Evolutionary conservation across 2,888 invertebrate species (phyloP).

Genomic region (Melieria picta): DNA sequence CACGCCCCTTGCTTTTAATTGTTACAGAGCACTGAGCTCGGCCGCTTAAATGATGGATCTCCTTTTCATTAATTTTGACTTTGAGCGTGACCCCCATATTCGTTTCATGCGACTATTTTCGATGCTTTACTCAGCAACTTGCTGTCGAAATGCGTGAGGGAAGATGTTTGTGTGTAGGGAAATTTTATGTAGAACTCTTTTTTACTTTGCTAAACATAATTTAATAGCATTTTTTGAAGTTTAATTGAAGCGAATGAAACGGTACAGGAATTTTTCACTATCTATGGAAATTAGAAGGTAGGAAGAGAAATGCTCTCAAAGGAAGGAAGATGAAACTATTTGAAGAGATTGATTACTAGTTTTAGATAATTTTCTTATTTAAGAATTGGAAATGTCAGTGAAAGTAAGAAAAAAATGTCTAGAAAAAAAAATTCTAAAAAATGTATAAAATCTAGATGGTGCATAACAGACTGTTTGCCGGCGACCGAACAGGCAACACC

Average conservation of each 20-base stretch:
- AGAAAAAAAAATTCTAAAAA: no score
- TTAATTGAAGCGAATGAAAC: neutral
- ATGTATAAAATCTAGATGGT: no score
- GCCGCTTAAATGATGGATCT: constrained; percentile 61
- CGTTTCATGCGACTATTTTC: neutral
- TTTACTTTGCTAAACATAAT: neutral
- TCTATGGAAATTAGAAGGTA: no score
- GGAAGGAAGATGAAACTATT: no score
- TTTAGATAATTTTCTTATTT: no score
- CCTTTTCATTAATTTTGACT: constrained; percentile 59
- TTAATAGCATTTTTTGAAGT: neutral
- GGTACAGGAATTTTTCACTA: no score
- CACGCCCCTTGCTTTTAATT: constrained; percentile 25
- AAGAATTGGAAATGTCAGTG: no score
- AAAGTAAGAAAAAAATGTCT: no score
- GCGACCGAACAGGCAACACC: no score
- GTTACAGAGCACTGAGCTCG: constrained; percentile 21
- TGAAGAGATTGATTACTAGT: no score
- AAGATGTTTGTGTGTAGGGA: neutral
- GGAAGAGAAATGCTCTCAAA: no score
- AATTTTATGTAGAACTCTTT: neutral
- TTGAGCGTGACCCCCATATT: constrained; percentile 57
- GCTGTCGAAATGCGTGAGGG: neutral
- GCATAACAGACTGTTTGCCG: no score
- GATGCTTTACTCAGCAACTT: neutral